Evolutionary conservation across 2,113 vertebrate genomes (phyloP).

Genomic region (Potamarius usumacintae): DNA sequence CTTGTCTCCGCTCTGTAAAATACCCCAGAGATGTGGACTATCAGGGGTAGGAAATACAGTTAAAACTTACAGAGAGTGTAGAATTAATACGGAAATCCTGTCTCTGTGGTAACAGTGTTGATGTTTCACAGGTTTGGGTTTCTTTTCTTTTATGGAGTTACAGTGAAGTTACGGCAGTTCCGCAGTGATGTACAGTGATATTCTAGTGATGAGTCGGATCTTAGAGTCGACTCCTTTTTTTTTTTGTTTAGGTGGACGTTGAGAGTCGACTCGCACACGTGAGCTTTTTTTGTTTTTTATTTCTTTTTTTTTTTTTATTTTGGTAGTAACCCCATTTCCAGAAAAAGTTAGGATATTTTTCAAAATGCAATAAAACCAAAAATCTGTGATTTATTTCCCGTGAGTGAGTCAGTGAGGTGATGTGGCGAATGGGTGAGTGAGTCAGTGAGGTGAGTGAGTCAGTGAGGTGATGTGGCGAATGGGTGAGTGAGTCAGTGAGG

Average conservation of each 20-base stretch:
- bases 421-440: no score
- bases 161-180: background rate
- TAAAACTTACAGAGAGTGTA: background rate
- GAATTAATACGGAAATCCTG: background rate
- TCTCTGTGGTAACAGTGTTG: background rate
- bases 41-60: conserved; percentile 68
- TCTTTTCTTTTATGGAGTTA: background rate
- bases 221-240: background rate
- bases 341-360: no score
- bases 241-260: background rate
- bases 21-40: conserved; percentile 86
- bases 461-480: no score
- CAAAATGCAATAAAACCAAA: no score
- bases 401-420: no score
- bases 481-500: no score
- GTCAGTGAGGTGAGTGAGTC: no score
- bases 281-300: no score
- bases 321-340: no score
- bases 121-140: background rate
- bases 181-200: background rate
- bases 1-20: conserved; percentile 81
- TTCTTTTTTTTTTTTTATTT: no score
- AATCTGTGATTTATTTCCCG: no score
- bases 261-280: background rate
- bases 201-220: background rate